A percentile compares a stretch with the other conserved stretches of the same genome.
Evolutionary conservation across 2,113 vertebrate genomes (phyloP).

Genomic region (Chamaea fasciata): DNA sequence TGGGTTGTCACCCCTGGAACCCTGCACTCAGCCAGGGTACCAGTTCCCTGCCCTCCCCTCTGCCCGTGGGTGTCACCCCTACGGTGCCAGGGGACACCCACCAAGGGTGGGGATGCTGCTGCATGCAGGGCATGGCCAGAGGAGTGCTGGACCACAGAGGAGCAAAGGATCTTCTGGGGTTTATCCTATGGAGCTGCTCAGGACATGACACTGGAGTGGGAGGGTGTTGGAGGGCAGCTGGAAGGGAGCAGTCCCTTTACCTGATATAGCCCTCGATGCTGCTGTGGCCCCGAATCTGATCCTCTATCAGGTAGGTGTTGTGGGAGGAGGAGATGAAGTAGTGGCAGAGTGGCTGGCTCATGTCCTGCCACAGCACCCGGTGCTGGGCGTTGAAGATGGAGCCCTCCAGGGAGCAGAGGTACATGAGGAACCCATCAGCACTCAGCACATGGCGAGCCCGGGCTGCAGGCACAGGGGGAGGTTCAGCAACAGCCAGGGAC

Average conservation of each 20-base stretch:
- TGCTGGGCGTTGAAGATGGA: constrained; percentile 82
- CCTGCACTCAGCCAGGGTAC: neutral
- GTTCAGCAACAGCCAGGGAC: neutral
- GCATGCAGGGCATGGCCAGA: neutral
- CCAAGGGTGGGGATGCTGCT: neutral
- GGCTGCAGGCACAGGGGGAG: constrained; percentile 61
- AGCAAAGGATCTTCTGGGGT: neutral
- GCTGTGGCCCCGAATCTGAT: constrained; percentile 92
- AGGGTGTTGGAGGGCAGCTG: neutral
- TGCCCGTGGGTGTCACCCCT: neutral
- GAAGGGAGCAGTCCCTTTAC: constrained; percentile 60
- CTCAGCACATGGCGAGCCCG: constrained; percentile 84
- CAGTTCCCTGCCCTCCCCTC: neutral
- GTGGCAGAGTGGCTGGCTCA: constrained; percentile 86
- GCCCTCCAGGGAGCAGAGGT: constrained; percentile 86
- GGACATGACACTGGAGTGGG: neutral
- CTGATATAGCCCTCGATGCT: constrained; percentile 94
- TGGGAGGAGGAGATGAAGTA: constrained; percentile 96
- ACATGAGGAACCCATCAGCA: constrained; percentile 88
- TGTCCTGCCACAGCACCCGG: constrained; percentile 81
- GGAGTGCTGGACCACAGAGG: neutral
- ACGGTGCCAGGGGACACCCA: neutral
- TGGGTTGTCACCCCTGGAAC: neutral
- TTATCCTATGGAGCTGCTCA: neutral
- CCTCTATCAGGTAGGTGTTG: constrained; percentile 93